Evolutionary conservation across 1,140 invertebrate genomes (phyloP), one percentile per base, ranked within the genome.

Genomic region (Limonius californicus): DNA sequence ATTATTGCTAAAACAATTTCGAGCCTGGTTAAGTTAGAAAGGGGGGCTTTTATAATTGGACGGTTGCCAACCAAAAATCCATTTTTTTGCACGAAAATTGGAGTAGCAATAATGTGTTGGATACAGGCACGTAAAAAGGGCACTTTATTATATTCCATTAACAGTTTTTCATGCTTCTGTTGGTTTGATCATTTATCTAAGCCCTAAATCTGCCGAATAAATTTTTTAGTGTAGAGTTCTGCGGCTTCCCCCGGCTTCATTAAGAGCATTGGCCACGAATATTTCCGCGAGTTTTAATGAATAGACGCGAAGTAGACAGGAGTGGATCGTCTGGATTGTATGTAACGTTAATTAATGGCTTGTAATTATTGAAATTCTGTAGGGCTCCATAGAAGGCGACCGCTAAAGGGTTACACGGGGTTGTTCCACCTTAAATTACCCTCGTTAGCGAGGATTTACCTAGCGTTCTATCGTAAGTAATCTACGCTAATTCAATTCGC

Each of bases 291-390:
- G n/a, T 39, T 39, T 39, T 39, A 39, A 39, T 39, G 35, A 39
- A 39, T 39, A 39, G 11, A 39, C 16, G 6, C 7, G n/a, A 50
- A 50, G 45, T 50, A 50, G 20, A 19, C 16, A 50, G 45, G 3
- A 50, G 16, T 21, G 19, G 45, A 50, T 50, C 18, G 16, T 50
- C 45, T 8, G 45, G 20, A 50, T 50, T 50, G 15, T 18, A 18
- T 50, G 45, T 50, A 19, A 50, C 45, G 45, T 50, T 50, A 50
- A 50, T 50, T 50, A 50, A 50, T 50, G 45, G 45, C 15, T 19
- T 50, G 45, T 50, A 50, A 50, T 50, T 50, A 50, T 50, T 50
- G 45, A 50, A 50, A 50, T 50, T 50, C 45, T 50, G 45, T 50
- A 50, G 45, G 45, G 45, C 19, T 50, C 45, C 19, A 50, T 50